Evolutionary conservation across 1,140 invertebrate species (phyloP).

Genomic region (Ptiloglossa arizonensis): DNA sequence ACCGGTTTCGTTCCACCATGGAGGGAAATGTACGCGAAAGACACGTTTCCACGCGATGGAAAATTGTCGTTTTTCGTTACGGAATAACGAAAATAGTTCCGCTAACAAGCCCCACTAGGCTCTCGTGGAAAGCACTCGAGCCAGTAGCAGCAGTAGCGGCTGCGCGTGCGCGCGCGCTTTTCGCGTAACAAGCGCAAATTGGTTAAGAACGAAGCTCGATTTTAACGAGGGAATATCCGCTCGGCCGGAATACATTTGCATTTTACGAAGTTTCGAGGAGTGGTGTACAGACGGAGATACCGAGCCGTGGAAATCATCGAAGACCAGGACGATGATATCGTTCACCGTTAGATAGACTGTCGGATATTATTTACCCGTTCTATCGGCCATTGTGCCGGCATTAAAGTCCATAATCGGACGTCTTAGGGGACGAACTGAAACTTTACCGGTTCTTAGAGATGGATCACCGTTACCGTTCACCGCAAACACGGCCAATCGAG

Average conservation of each 20-base stretch:
- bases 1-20: no score
- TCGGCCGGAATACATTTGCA: conserved; percentile 28
- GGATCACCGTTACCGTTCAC: conserved; percentile 67
- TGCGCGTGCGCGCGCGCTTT: conserved; percentile 25
- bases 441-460: conserved; percentile 46
- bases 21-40: no score
- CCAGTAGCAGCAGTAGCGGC: no score
- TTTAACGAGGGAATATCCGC: conserved; percentile 36
- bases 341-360: conserved; percentile 46
- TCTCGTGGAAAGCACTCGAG: conserved; percentile 12
- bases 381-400: conserved; percentile 41
- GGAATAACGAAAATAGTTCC: conserved; percentile 2
- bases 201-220: conserved; percentile 17
- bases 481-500: conserved; percentile 56
- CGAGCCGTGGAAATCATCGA: neutral
- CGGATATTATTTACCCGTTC: conserved; percentile 54
- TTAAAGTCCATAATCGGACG: conserved; percentile 35
- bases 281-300: no score
- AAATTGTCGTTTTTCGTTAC: conserved; percentile 15
- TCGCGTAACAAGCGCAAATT: conserved; percentile 46
- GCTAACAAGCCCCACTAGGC: conserved; percentile 26
- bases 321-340: conserved; percentile 39
- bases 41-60: neutral
- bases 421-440: conserved; percentile 26
- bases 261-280: conserved; percentile 19